phyloP scores from a whole-genome alignment of 2,888 invertebrate species.

The Apamea anceps region DNA sequence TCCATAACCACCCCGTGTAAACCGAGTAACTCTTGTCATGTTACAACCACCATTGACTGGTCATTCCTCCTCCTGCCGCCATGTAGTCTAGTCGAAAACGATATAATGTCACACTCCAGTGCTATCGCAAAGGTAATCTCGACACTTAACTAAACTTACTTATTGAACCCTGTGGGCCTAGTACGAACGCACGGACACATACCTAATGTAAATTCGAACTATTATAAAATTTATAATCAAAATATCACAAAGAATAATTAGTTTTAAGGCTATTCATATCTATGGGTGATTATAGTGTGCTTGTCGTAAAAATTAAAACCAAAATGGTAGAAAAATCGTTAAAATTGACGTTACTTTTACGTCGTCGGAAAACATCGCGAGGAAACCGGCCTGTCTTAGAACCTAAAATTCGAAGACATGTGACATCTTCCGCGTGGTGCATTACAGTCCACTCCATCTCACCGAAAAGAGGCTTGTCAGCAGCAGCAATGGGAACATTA shows the following conservation, averaged over 20 bases:
- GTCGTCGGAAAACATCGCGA: background rate
- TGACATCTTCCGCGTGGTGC: background rate
- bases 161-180: constrained; percentile 27
- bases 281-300: background rate
- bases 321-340: too few species aligned
- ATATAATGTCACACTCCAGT: constrained; percentile 74
- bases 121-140: constrained; percentile 68
- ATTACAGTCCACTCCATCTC: background rate
- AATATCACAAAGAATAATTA: background rate
- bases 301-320: background rate
- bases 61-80: constrained; percentile 84
- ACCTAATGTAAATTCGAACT: too few species aligned
- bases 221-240: background rate
- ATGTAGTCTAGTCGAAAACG: constrained; percentile 78
- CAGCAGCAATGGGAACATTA: background rate
- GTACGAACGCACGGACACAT: background rate
- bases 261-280: background rate
- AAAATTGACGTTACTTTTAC: background rate
- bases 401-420: background rate
- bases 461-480: background rate
- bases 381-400: too few species aligned
- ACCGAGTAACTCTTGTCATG: constrained; percentile 53
- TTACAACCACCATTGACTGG: constrained; percentile 78
- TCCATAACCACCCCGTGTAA: constrained; percentile 66
- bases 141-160: constrained; percentile 46